A percentile compares a stretch with the other conserved stretches of the same genome.
Evolutionary conservation across 2,888 invertebrate species (phyloP).

Genomic region (Didymodactylos carnosus): DNA sequence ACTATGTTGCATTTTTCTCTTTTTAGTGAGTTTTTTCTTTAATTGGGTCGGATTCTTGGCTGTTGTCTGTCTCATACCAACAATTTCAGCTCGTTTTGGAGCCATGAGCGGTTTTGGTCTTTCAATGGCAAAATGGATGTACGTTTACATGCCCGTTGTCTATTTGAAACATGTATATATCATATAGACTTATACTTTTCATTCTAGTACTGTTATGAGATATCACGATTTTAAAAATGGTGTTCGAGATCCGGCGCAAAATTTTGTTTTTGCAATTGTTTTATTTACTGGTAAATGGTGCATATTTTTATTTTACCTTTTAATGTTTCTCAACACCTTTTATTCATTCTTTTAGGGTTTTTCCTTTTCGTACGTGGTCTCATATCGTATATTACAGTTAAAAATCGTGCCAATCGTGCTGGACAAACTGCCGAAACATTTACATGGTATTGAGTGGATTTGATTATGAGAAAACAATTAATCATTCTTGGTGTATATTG

Average conservation of each 20-base stretch:
- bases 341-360: slow-evolving; percentile 2
- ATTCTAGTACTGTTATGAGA: no score
- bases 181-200: no score
- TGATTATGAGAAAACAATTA: no score
- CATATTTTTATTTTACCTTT: no score
- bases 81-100: slow-evolving; percentile 74
- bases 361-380: slow-evolving; percentile 12
- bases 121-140: slow-evolving; percentile 71
- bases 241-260: background rate
- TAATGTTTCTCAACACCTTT: no score
- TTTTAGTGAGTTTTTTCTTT: no score
- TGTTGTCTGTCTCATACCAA: slow-evolving; percentile 76
- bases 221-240: background rate
- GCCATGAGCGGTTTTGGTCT: slow-evolving; percentile 76
- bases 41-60: slow-evolving; percentile 84
- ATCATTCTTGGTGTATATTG: no score
- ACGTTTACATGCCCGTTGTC: no score
- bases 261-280: background rate
- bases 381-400: slow-evolving; percentile 6
- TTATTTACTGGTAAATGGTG: no score
- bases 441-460: background rate
- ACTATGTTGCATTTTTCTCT: no score
- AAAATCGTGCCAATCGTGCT: background rate
- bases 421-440: background rate
- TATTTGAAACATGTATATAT: no score